Evolutionary conservation across 64 coral and sea anemone species (phyloP), one percentile per base, ranked within the genome.

Genomic region (Montipora efflorescens): DNA sequence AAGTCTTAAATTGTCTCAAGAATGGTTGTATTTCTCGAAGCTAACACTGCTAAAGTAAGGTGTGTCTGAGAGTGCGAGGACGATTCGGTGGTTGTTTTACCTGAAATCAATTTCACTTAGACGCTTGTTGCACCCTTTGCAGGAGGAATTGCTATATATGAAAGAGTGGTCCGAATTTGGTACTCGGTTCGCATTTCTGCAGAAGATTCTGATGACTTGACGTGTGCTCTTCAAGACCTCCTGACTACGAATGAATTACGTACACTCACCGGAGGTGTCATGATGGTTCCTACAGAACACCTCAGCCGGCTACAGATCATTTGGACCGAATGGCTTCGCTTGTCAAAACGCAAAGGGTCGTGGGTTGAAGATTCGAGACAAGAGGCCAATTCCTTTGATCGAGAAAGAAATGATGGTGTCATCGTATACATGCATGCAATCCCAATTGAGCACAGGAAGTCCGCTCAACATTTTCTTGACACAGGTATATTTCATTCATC

Each of bases 141-240:
- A 93, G 91, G 81, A 46, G 91, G 91, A 20, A 49, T 12, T 57
- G 77, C 48, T 46, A 62, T 87, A 16, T 45, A 45, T 9, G 1
- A 18, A 12, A 36, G 74, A 19, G 91, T 93, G n/a, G 55, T 78
- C 23, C 82, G 84, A 59, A 46, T 93, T 55, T 93, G 91, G 91
- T 93, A 93, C 62, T 93, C 91, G 4, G 59, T 93, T 55, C 23
- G 71, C 14, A 74, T 93, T 14, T 64, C 70, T 19, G 18, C 51
- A 67, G 2, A 79, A 49, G 91, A 93, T 73, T 83, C 58, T 18
- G 21, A 53, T 4, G 10, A 78, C 22, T 16, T 93, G 18, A 47
- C 73, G 16, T 74, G 55, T n/a, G 48, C 77, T 20, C 82, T 93
- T 36, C 81, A 76, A 66, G 91, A 93, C 73, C 57, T 93, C 18